Conservation (phyloP, 2,113 vertebrate genomes). For the Chaetops frenatus region DNA sequence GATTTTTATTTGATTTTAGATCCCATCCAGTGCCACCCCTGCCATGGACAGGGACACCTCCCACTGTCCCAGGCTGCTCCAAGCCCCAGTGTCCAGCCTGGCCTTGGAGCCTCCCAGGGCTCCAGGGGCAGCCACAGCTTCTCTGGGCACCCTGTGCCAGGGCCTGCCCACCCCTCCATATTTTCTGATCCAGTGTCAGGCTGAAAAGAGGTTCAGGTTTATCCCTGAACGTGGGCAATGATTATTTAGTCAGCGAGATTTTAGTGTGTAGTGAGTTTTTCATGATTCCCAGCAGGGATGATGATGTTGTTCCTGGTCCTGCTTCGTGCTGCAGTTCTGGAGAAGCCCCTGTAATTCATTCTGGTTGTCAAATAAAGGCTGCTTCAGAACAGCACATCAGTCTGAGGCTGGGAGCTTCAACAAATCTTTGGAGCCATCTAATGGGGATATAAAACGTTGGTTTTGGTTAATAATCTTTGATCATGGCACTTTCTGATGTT, state of each 20-base stretch:
- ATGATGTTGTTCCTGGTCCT: not conserved
- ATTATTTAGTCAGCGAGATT: not conserved
- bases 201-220: not conserved
- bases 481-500: not conserved
- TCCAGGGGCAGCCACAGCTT: not conserved
- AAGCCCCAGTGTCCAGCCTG: fast-evolving
- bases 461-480: not conserved
- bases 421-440: constrained; percentile 33
- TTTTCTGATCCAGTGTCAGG: not conserved
- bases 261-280: not conserved
- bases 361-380: not conserved
- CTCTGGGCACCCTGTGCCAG: not conserved
- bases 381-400: not conserved
- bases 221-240: not conserved
- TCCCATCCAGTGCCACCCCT: fast-evolving
- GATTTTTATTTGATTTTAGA: not conserved
- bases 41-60: not conserved
- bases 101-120: not conserved
- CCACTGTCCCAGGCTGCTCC: not conserved
- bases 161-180: not conserved
- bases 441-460: not conserved
- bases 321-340: not conserved
- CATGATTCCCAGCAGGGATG: not conserved
- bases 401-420: not conserved
- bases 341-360: not conserved